Conservation (phyloP, 2,888 invertebrate species). For the Erynnis tages region DNA sequence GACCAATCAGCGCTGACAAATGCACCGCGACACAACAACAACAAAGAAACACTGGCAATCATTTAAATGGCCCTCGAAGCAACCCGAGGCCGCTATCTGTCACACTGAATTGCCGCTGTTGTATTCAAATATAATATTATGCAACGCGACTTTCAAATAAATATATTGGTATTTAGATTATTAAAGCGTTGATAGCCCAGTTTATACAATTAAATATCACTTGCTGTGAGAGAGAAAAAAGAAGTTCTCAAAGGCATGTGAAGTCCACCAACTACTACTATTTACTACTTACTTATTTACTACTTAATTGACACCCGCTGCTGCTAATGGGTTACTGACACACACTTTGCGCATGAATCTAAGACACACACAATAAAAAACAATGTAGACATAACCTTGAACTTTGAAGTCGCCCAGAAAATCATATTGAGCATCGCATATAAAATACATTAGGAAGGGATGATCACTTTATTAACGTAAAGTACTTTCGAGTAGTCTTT, state of each 20-base stretch:
- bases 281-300: too few species aligned
- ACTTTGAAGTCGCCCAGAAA: background rate
- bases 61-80: conserved; percentile 59
- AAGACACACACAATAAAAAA: too few species aligned
- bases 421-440: conserved; percentile 1
- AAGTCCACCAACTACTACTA: too few species aligned
- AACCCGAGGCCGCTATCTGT: conserved; percentile 49
- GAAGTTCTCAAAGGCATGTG: too few species aligned
- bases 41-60: conserved; percentile 50
- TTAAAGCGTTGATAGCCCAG: too few species aligned
- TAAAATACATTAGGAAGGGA: conserved; percentile 11
- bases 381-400: background rate
- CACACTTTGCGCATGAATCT: too few species aligned
- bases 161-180: background rate
- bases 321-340: too few species aligned
- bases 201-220: too few species aligned
- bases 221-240: too few species aligned
- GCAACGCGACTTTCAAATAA: background rate
- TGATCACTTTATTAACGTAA: conserved; percentile 19
- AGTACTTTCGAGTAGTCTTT: conserved; percentile 9
- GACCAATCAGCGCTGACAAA: conserved; percentile 19
- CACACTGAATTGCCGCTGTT: conserved; percentile 46
- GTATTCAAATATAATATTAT: background rate
- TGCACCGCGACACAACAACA: conserved; percentile 30
- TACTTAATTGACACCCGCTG: too few species aligned